These are phyloP conservation scores for Festucalex cinctus DNA, from an alignment of 2,113 vertebrate species.

Conservation along the genomic window DNA sequence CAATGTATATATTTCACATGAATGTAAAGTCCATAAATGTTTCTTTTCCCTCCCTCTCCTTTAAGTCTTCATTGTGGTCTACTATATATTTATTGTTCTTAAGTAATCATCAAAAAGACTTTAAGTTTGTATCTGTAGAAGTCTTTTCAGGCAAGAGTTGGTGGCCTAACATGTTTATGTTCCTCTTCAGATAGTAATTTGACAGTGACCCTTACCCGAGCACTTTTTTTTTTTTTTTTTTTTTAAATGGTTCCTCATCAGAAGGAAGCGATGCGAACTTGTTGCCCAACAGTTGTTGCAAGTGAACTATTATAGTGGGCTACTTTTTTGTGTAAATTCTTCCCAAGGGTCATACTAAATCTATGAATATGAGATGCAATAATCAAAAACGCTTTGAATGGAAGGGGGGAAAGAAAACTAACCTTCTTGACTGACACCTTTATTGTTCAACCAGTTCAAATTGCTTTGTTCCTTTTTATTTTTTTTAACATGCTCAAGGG, in stretches of 20 bases:
- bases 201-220: neutral
- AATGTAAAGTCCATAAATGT: conserved; percentile 60
- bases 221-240: conserved; percentile 13
- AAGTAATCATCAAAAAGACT: conserved; percentile 13
- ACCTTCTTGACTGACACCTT: conserved; percentile 2
- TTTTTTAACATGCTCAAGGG: conserved; percentile 40
- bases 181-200: neutral
- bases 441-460: conserved; percentile 40
- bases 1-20: conserved; percentile 65
- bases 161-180: conserved; percentile 19
- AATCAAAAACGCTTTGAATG: neutral
- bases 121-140: conserved; percentile 22
- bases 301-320: neutral
- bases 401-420: neutral
- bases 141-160: conserved; percentile 11
- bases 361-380: neutral
- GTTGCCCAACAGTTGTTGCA: conserved; percentile 8
- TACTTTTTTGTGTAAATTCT: neutral
- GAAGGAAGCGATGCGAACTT: conserved; percentile 6
- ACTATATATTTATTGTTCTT: conserved; percentile 66
- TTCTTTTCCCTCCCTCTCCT: neutral
- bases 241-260: conserved; percentile 53
- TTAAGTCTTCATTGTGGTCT: conserved; percentile 40
- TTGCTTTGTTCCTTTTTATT: conserved; percentile 38
- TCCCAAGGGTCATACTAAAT: neutral